Conservation (phyloP, 2,888 invertebrate genomes). For the Gortyna flavago region DNA sequence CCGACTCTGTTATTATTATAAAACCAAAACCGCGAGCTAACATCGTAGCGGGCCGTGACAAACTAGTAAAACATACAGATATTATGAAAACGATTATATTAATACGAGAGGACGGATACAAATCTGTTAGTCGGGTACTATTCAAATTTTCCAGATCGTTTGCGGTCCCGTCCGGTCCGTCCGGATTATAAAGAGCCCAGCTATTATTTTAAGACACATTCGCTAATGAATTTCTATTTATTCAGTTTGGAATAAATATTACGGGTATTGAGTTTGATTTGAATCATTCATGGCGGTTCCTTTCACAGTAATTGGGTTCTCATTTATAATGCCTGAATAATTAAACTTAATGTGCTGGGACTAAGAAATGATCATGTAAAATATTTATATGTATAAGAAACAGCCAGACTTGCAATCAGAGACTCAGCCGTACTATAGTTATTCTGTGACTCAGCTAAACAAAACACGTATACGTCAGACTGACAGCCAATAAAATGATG, state of each 20-base stretch:
- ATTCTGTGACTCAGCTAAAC: no score
- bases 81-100: constrained; percentile 56
- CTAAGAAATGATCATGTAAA: neutral
- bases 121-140: constrained; percentile 58
- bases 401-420: neutral
- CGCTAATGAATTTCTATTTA: constrained; percentile 64
- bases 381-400: constrained; percentile 21
- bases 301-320: constrained; percentile 41
- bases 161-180: constrained; percentile 25
- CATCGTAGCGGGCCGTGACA: neutral
- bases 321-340: constrained; percentile 11
- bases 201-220: constrained; percentile 58
- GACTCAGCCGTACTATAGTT: neutral
- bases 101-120: constrained; percentile 49
- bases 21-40: constrained; percentile 2
- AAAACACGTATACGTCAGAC: neutral
- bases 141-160: constrained; percentile 63
- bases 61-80: constrained; percentile 28
- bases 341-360: neutral
- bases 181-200: constrained; percentile 57
- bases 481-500: neutral
- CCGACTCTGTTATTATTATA: constrained; percentile 4
- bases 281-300: constrained; percentile 47
- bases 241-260: constrained; percentile 52
- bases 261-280: constrained; percentile 40